Conservation (phyloP, 2,888 invertebrate species). For the Ochropacha duplaris region DNA sequence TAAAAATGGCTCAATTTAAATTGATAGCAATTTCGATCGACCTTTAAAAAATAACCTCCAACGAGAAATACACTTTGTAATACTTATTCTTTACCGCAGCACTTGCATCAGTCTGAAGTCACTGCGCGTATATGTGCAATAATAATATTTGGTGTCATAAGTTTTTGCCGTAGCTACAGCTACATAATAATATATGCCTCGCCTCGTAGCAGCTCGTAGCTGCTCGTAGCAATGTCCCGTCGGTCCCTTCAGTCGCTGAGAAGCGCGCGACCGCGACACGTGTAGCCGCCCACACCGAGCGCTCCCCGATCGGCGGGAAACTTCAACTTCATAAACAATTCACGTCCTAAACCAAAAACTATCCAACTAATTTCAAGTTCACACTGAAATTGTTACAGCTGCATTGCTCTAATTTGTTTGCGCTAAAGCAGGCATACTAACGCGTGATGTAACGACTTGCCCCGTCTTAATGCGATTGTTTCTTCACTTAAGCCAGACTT, state of each 20-base stretch:
- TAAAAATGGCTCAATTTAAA: background rate
- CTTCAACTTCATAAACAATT: conserved; percentile 25
- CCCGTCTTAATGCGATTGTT: conserved; percentile 65
- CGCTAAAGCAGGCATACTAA: conserved; percentile 22
- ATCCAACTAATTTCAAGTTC: background rate
- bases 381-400: background rate
- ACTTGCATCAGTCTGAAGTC: conserved; percentile 4
- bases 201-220: conserved; percentile 7
- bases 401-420: conserved; percentile 1
- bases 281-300: conserved; percentile 20
- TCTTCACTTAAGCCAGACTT: conserved; percentile 40
- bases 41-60: too few species aligned
- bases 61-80: too few species aligned
- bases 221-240: conserved; percentile 4
- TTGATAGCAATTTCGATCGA: too few species aligned
- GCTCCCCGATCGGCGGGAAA: conserved; percentile 34
- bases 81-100: too few species aligned
- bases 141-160: conserved; percentile 30
- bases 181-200: conserved; percentile 6
- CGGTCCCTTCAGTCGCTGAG: conserved; percentile 41
- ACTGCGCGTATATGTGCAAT: conserved; percentile 34
- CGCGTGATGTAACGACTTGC: conserved; percentile 54
- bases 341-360: background rate
- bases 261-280: conserved; percentile 37
- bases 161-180: conserved; percentile 19